Base-by-base conservation (phyloP, 2,113 vertebrate genomes). In the Todiramphus chloris region DNA sequence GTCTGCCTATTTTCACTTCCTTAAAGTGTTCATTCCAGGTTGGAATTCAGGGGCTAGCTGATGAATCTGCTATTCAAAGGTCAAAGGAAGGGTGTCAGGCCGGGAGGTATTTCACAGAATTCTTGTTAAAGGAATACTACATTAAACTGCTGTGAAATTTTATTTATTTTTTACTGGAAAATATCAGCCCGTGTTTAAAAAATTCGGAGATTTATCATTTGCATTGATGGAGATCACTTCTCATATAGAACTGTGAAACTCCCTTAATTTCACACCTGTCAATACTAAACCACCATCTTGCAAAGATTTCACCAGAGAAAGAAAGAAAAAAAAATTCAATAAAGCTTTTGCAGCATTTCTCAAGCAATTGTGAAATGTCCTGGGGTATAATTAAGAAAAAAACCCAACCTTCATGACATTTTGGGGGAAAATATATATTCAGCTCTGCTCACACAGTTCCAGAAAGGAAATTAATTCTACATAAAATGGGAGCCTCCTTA, bases 401-500 rank as follows among this genome's bases (percentile, higher is more conserved):
- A 23, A 18, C 8, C 25, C 44, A 28, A 8, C 48, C 48, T 87
- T 90, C 2, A 1, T 92, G 95, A 95, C 83, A 91, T 96, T 95
- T 94, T 92, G 13, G 70, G 68, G 60, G 33, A 78, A 87, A 95
- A 92, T 94, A 90, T 56, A 48, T 94, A 96, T 95, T 95, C 95
- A 89, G 41, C n/a, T 87, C 77, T 82, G 62, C 73, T 90, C 94
- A 69, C 76, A 93, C 70, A 68, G 53, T 53, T 95, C 74, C 87
- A 93, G 94, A 89, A 94, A 94, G 82, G 55, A 94, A 96, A 96
- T 94, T 94, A 95, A 81, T 94, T 95, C 86, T 58, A 80, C 90
- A 92, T 96, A 92, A 95, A 95, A 94, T 89, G 94, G 86, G 68
- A 82, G 44, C 69, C 53, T 94, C 95, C 94, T 93, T 89, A 78